Percentiles rank a stretch among this genome's conserved stretches.
Conservation (phyloP, 2,888 invertebrate species). For the Cactoblastis cactorum region DNA sequence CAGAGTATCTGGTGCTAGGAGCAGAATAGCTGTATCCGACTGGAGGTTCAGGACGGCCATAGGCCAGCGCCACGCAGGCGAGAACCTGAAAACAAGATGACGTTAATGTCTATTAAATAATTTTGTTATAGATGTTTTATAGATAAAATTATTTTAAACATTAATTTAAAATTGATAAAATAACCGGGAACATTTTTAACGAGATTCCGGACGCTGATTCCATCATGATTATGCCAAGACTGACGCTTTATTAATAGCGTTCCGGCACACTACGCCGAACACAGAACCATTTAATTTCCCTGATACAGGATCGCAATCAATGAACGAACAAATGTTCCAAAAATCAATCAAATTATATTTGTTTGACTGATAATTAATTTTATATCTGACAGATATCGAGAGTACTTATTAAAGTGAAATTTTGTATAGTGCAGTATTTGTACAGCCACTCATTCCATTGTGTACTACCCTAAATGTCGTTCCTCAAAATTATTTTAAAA, state of each 20-base stretch:
- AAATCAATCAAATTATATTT: slow-evolving; percentile 3
- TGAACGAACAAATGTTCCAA: slow-evolving; percentile 1
- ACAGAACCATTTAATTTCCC: not conserved
- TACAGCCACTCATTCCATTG: too few species aligned
- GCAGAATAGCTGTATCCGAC: slow-evolving; percentile 72
- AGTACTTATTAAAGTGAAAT: not conserved
- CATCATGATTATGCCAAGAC: not conserved
- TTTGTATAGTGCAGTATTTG: not conserved
- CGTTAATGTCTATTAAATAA: slow-evolving; percentile 4
- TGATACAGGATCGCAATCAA: not conserved
- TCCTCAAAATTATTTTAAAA: slow-evolving; percentile 15
- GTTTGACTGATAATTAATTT: not conserved
- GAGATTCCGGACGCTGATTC: not conserved
- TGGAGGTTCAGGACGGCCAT: slow-evolving; percentile 73
- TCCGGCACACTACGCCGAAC: not conserved
- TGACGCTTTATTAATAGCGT: not conserved
- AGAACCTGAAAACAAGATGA: slow-evolving; percentile 56
- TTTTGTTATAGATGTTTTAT: too few species aligned
- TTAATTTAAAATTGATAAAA: not conserved
- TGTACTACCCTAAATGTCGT: too few species aligned
- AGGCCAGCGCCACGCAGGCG: slow-evolving; percentile 70
- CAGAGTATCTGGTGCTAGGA: slow-evolving; percentile 46
- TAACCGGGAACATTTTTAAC: not conserved
- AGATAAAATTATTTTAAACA: too few species aligned
- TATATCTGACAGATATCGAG: not conserved